Percentiles rank a stretch among this genome's conserved stretches.
phyloP scores from a whole-genome alignment of 2,113 vertebrate species.

The Apteryx mantelli region DNA sequence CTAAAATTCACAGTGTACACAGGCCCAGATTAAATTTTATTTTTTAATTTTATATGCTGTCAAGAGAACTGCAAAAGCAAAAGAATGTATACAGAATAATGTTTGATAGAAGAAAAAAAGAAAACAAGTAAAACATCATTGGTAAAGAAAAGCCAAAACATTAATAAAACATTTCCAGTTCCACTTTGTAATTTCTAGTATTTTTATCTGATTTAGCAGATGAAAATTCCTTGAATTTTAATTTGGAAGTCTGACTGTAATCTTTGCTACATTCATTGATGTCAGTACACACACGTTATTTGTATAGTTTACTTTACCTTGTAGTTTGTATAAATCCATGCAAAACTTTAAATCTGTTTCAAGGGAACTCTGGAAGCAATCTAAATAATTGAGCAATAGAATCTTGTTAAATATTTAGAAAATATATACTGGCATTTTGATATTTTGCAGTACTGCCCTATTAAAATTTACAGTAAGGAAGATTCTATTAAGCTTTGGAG shows the following conservation, averaged over 20 bases:
- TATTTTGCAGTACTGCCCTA: slow-evolving; percentile 9
- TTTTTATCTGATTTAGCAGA: slow-evolving; percentile 13
- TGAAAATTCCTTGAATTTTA: slow-evolving; percentile 38
- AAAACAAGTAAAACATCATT: not conserved
- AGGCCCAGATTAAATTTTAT: not conserved
- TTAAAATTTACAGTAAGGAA: slow-evolving; percentile 61
- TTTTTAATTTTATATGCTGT: not conserved
- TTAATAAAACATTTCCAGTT: slow-evolving; percentile 36
- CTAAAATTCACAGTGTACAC: not conserved
- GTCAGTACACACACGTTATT: not conserved
- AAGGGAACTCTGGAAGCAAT: slow-evolving; percentile 25
- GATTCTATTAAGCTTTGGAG: slow-evolving; percentile 46
- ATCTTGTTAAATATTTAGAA: slow-evolving; percentile 69
- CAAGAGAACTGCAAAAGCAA: not conserved
- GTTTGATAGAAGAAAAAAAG: not conserved
- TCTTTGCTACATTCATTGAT: not conserved
- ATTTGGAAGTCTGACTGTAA: not conserved
- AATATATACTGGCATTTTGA: slow-evolving; percentile 50
- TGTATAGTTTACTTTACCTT: not conserved
- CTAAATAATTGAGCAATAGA: slow-evolving; percentile 68
- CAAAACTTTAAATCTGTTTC: slow-evolving; percentile 49
- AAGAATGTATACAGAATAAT: not conserved
- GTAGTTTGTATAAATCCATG: slow-evolving; percentile 26
- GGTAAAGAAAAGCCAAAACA: not conserved
- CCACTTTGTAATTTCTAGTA: slow-evolving; percentile 5